These are phyloP conservation scores for Phragmatobia fuliginosa DNA, from an alignment of 2,888 invertebrate genomes.

Conservation along the genomic window DNA sequence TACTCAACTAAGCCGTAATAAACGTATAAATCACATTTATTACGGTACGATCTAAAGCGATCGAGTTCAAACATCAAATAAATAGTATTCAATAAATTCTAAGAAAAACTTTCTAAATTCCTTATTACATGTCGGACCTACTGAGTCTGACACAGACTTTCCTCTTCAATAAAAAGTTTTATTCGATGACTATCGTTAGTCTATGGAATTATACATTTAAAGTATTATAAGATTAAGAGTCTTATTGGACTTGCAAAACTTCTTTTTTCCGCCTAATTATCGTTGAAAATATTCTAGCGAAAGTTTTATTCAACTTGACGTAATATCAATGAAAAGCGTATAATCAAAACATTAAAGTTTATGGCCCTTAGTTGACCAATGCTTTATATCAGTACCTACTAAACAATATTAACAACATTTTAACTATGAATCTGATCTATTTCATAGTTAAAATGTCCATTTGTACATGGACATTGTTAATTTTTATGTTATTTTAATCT, in stretches of 20 bases:
- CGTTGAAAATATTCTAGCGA: not conserved
- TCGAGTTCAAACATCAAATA: slow-evolving; percentile 3
- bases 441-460: too few relatives aligned
- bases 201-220: not conserved
- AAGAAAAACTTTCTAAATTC: slow-evolving; percentile 18
- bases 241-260: not conserved
- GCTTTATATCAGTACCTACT: not conserved
- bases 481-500: too few relatives aligned
- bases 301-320: slow-evolving; percentile 10
- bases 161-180: slow-evolving; percentile 9
- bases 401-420: not conserved
- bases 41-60: slow-evolving; percentile 3
- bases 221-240: too few relatives aligned
- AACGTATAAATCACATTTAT: not conserved
- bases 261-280: not conserved
- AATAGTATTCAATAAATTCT: slow-evolving; percentile 14
- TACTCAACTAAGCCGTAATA: too few relatives aligned
- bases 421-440: too few relatives aligned
- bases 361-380: not conserved
- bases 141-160: slow-evolving; percentile 8
- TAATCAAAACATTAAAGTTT: not conserved
- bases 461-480: too few relatives aligned
- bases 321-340: not conserved
- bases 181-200: not conserved
- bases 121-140: slow-evolving; percentile 6